phyloP scores from a whole-genome alignment of 1,140 invertebrate species.

The Ganaspis sp. region DNA sequence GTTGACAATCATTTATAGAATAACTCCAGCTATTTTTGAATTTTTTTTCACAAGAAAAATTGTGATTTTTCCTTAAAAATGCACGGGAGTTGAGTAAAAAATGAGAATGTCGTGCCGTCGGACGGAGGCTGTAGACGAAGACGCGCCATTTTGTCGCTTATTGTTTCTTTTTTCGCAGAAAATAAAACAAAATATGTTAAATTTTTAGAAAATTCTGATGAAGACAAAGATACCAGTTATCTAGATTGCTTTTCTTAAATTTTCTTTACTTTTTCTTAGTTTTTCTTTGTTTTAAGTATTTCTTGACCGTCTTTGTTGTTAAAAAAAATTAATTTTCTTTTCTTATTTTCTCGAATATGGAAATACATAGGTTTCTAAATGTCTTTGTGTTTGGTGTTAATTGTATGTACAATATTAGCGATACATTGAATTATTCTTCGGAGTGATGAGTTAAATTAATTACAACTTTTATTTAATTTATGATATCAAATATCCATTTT shows the following conservation, averaged over 20 bases:
- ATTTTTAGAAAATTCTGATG: not conserved
- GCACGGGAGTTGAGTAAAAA: not conserved
- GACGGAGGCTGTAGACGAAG: not conserved
- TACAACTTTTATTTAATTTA: no score
- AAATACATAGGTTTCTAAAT: no score
- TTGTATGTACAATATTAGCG: no score
- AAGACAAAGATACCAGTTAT: not conserved
- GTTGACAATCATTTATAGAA: not conserved
- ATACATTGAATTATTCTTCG: no score
- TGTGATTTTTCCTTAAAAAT: not conserved
- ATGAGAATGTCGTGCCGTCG: not conserved
- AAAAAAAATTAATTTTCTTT: not conserved
- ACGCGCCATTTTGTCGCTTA: slow-evolving; percentile 23
- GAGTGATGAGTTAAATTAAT: no score
- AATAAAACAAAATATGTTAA: not conserved
- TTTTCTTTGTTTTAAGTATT: not conserved
- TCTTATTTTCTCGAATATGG: not conserved
- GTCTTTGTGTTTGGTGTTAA: no score
- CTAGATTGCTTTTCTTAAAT: not conserved
- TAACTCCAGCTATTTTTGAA: not conserved
- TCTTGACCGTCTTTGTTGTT: not conserved
- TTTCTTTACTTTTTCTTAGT: not conserved
- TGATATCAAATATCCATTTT: no score
- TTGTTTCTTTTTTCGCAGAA: not conserved
- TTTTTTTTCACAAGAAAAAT: not conserved